Conservation (phyloP, 2,888 invertebrate species). For the Clusia tigrina region DNA sequence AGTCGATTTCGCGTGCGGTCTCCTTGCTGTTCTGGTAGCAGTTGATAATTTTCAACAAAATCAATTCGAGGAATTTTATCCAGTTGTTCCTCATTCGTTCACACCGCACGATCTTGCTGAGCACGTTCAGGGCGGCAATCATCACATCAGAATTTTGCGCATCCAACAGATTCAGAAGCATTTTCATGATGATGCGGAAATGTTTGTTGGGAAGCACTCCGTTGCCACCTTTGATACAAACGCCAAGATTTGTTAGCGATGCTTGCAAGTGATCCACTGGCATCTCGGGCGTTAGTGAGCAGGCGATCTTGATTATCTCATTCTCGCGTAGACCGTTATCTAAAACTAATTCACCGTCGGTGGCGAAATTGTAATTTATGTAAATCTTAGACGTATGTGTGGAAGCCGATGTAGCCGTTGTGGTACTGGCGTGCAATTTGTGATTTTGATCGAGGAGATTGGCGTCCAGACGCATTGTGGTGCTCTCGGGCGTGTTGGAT, state of each 20-base stretch:
- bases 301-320: conserved; percentile 65
- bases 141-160: conserved; percentile 70
- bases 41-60: conserved; percentile 87
- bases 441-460: conserved; percentile 46
- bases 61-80: conserved; percentile 88
- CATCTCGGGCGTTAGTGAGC: conserved; percentile 57
- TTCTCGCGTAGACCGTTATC: conserved; percentile 66
- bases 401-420: background rate
- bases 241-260: conserved; percentile 64
- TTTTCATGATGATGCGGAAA: conserved; percentile 74
- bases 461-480: conserved; percentile 61
- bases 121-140: conserved; percentile 79
- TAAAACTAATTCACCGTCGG: conserved; percentile 69
- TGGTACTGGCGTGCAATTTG: conserved; percentile 24
- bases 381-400: conserved; percentile 25
- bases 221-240: conserved; percentile 66
- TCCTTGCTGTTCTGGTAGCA: conserved; percentile 81
- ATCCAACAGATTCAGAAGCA: conserved; percentile 77
- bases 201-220: conserved; percentile 66
- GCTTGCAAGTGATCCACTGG: conserved; percentile 58
- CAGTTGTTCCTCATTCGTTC: conserved; percentile 80
- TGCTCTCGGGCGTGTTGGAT: conserved; percentile 66
- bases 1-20: conserved; percentile 85
- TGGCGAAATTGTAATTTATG: conserved; percentile 66
- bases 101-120: conserved; percentile 85